Conservation (phyloP, 2,888 invertebrate species). For the Torymus auratus region DNA sequence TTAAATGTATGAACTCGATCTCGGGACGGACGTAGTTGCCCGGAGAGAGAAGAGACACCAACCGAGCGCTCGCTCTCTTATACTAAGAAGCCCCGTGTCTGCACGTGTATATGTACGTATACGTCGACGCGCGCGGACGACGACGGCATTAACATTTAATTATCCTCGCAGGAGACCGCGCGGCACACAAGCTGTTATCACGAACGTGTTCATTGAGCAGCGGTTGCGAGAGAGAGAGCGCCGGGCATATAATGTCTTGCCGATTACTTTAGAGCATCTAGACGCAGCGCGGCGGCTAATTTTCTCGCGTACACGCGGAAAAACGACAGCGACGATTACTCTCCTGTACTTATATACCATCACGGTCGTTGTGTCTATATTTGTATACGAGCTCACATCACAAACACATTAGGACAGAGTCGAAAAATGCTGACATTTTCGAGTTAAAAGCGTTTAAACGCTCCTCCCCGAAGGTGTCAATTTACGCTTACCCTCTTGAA, state of each 20-base stretch:
- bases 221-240: background rate
- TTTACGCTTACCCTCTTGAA: slow-evolving; percentile 12
- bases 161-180: slow-evolving; percentile 28
- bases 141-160: slow-evolving; percentile 56
- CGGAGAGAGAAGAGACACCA: background rate
- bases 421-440: too few species aligned
- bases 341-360: too few species aligned
- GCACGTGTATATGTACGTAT: background rate
- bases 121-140: background rate
- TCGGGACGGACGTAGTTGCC: background rate
- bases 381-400: too few species aligned
- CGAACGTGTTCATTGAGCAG: slow-evolving; percentile 44
- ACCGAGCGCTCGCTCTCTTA: background rate
- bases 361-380: too few species aligned
- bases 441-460: too few species aligned
- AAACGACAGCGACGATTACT: too few species aligned
- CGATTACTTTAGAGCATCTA: slow-evolving; percentile 4
- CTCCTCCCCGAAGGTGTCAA: slow-evolving; percentile 14
- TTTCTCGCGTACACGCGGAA: background rate
- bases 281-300: background rate
- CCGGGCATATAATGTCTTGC: slow-evolving; percentile 1
- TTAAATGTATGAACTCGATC: slow-evolving; percentile 56
- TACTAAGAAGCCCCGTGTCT: too few species aligned
- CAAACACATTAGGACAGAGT: too few species aligned
- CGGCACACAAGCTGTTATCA: slow-evolving; percentile 26